These are phyloP conservation scores for Carcharodon carcharias DNA, from an alignment of 2,797 vertebrate species.

Conservation along the genomic window DNA sequence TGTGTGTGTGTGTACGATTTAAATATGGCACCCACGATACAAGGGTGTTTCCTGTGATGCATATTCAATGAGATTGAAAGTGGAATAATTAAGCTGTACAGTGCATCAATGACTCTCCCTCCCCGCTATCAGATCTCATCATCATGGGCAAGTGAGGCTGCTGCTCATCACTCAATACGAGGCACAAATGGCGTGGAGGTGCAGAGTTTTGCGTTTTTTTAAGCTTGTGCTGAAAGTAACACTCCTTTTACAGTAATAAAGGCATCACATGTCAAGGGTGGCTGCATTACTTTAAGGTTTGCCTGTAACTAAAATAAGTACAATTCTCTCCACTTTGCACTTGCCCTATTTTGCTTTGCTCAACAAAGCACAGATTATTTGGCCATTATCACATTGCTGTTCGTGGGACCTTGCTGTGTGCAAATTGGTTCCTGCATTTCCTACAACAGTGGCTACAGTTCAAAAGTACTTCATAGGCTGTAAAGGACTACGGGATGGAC, in stretches of 20 bases:
- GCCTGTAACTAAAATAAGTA: neutral
- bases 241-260: neutral
- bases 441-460: neutral
- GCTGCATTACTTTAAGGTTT: neutral
- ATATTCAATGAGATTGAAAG: too few relatives aligned
- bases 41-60: too few relatives aligned
- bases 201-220: neutral
- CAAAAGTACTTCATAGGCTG: neutral
- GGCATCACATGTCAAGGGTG: neutral
- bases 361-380: neutral
- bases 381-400: neutral
- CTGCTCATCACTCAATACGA: neutral
- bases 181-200: neutral
- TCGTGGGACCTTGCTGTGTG: neutral
- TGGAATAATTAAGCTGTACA: neutral
- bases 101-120: neutral
- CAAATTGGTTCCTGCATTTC: neutral
- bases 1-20: too few relatives aligned
- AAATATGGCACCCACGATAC: too few relatives aligned
- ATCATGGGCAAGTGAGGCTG: neutral
- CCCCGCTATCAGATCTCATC: neutral
- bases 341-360: neutral
- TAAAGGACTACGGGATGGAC: neutral
- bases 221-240: neutral
- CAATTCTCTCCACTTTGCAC: neutral